A percentile compares a stretch with the other conserved stretches of the same genome.
These are phyloP conservation scores for Phainopepla nitens DNA, from an alignment of 2,113 vertebrate genomes.

Conservation along the genomic window DNA sequence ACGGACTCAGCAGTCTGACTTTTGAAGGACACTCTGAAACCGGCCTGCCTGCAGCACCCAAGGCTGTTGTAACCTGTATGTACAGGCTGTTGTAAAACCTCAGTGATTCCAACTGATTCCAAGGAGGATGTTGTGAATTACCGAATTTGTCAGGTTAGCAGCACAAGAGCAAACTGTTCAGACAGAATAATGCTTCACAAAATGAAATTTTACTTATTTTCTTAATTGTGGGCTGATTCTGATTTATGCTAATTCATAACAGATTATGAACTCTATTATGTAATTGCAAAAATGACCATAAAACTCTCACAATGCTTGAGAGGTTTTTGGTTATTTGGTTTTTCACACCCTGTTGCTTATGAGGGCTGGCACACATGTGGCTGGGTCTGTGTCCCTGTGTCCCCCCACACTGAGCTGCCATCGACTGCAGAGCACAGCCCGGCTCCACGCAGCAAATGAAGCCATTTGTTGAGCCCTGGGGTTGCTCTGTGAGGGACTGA, in stretches of 20 bases:
- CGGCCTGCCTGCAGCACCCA: neutral
- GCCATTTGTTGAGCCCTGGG: neutral
- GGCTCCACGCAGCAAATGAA: rapidly evolving
- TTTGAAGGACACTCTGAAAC: neutral
- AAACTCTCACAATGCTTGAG: neutral
- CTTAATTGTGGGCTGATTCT: neutral
- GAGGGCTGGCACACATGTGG: neutral
- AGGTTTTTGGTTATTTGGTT: neutral
- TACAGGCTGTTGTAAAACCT: neutral
- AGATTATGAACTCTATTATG: neutral
- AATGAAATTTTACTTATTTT: neutral
- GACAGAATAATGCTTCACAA: neutral
- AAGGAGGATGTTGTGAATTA: neutral
- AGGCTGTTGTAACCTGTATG: rapidly evolving
- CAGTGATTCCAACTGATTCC: neutral
- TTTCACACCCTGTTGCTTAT: rapidly evolving
- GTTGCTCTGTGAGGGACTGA: neutral
- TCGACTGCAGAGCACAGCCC: rapidly evolving
- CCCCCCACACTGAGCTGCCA: neutral
- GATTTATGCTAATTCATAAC: neutral
- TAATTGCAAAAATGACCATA: neutral
- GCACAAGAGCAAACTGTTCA: neutral
- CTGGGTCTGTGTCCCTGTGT: neutral
- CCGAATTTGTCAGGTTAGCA: neutral
- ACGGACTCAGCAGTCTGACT: neutral